Evolutionary conservation across 2,888 invertebrate genomes (phyloP).

Genomic region (Sinotaia quadrata): DNA sequence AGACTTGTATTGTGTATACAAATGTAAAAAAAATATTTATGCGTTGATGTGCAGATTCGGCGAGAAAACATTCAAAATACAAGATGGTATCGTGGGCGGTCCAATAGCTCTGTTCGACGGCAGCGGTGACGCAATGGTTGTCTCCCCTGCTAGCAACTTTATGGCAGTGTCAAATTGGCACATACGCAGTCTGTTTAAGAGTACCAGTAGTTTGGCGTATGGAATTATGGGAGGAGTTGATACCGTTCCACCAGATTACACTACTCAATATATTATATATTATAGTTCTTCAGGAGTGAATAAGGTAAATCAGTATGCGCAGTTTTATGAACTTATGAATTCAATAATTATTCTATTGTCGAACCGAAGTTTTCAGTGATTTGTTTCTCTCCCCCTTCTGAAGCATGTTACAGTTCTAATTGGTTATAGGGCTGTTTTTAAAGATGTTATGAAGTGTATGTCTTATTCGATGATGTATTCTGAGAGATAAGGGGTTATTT

Average conservation of each 20-base stretch:
- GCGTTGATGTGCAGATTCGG: neutral
- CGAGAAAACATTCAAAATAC: neutral
- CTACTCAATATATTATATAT: conserved; percentile 27
- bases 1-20: no score
- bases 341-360: no score
- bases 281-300: conserved; percentile 35
- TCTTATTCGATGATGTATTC: no score
- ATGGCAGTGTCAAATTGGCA: conserved; percentile 52
- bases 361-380: no score
- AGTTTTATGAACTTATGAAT: no score
- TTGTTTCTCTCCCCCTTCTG: no score
- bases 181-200: conserved; percentile 27
- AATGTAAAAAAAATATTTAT: no score
- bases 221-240: conserved; percentile 60
- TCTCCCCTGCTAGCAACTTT: conserved; percentile 52
- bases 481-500: no score
- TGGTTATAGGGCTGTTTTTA: no score
- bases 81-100: conserved; percentile 49
- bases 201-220: conserved; percentile 46
- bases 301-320: conserved; percentile 21
- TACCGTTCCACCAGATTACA: conserved; percentile 31
- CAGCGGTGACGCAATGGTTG: conserved; percentile 43
- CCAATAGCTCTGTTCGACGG: conserved; percentile 55
- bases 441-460: no score
- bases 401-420: no score